These are phyloP conservation scores for Thinocorus orbignyianus DNA, from an alignment of 2,113 vertebrate genomes.

Conservation along the genomic window DNA sequence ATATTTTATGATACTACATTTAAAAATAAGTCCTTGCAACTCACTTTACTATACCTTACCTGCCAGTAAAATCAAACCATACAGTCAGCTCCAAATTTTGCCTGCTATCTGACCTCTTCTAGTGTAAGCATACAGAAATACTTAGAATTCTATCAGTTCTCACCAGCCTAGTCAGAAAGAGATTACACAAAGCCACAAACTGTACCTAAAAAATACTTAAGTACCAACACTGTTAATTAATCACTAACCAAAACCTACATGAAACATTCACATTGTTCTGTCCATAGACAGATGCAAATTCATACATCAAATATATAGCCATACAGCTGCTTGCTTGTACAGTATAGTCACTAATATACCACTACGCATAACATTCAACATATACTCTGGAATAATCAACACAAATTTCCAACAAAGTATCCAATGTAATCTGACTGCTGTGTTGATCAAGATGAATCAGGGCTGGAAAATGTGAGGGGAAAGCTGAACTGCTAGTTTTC, in stretches of 20 bases:
- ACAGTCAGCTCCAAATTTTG: neutral
- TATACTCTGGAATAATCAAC: fast-evolving
- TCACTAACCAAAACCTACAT: neutral
- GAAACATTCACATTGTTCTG: neutral
- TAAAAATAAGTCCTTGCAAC: neutral
- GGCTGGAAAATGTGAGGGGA: neutral
- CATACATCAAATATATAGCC: neutral
- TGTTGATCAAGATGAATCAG: neutral
- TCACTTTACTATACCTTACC: neutral
- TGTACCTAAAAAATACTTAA: neutral
- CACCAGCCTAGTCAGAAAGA: neutral
- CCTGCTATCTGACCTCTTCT: neutral
- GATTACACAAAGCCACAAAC: neutral
- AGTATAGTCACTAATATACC: neutral
- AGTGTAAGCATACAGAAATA: neutral
- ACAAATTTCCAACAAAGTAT: neutral
- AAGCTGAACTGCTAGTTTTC: neutral
- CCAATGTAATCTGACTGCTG: neutral
- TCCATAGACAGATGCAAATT: neutral
- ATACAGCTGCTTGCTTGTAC: neutral
- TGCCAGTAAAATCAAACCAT: neutral
- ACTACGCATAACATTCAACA: neutral
- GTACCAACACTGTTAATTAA: neutral
- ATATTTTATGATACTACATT: neutral
- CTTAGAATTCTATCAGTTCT: neutral